Conservation (phyloP, 2,797 vertebrate genomes). For the Ctenochaetus hawaiiensis region DNA sequence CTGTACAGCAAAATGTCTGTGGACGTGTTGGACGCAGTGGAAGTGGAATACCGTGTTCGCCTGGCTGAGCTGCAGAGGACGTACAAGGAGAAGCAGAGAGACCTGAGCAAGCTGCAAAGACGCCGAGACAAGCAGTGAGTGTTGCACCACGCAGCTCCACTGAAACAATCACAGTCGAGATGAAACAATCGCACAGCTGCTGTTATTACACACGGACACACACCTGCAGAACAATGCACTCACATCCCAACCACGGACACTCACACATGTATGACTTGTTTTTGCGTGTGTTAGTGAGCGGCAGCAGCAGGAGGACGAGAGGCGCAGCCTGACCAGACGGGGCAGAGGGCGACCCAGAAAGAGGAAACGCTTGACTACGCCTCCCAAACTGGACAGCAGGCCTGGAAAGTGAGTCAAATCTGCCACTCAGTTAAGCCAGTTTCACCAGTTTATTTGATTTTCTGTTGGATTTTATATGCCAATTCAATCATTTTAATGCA, state of each 20-base stretch:
- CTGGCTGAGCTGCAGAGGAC: constrained; percentile 94
- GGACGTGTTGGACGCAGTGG: constrained; percentile 91
- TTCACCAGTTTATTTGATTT: neutral
- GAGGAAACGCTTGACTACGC: constrained; percentile 92
- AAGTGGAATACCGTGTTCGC: constrained; percentile 94
- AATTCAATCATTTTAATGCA: neutral
- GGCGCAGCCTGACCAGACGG: constrained; percentile 91
- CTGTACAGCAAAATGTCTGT: constrained; percentile 92
- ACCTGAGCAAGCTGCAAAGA: constrained; percentile 93
- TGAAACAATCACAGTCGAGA: neutral
- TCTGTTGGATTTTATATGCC: neutral
- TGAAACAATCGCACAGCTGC: neutral
- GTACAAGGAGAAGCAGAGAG: constrained; percentile 96
- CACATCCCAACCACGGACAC: neutral
- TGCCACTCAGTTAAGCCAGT: neutral
- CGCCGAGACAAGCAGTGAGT: constrained; percentile 93
- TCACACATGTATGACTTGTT: constrained; percentile 15
- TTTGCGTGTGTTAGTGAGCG: constrained; percentile 67
- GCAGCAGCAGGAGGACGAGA: constrained; percentile 91
- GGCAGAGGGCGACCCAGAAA: constrained; percentile 97
- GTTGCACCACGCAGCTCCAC: no score
- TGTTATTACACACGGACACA: neutral
- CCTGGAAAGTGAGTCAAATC: constrained; percentile 92
- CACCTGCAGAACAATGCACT: neutral
- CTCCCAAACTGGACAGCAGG: constrained; percentile 91